Conservation (phyloP, 2,888 invertebrate species). For the Pristionchus fissidentatus region DNA sequence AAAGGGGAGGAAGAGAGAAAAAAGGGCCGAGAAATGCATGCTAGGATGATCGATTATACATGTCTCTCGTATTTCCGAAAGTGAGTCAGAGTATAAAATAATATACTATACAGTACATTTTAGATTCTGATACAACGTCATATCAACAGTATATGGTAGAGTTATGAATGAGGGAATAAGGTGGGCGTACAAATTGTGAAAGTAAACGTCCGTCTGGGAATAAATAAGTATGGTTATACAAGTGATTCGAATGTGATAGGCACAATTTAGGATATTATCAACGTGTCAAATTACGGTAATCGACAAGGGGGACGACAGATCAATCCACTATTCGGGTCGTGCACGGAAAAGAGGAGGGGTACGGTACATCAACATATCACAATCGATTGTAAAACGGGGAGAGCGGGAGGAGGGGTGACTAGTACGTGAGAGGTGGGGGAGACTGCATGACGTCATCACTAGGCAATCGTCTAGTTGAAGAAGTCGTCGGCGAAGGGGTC, state of each 20-base stretch:
- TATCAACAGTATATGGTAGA: constrained; percentile 39
- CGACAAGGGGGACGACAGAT: neutral
- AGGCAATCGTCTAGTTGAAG: constrained; percentile 55
- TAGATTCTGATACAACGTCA: constrained; percentile 27
- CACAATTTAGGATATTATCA: constrained; percentile 22
- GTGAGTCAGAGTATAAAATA: constrained; percentile 13
- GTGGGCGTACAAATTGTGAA: constrained; percentile 23
- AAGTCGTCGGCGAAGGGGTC: constrained; percentile 67
- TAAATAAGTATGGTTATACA: constrained; percentile 42
- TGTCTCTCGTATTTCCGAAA: constrained; percentile 25
- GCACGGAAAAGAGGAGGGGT: neutral
- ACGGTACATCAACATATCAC: constrained; percentile 25
- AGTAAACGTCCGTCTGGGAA: neutral
- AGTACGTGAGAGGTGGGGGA: constrained; percentile 14
- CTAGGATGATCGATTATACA: constrained; percentile 32
- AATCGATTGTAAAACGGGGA: too few relatives aligned
- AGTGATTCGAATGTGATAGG: neutral
- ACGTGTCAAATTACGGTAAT: neutral
- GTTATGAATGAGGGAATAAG: neutral
- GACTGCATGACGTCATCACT: constrained; percentile 16
- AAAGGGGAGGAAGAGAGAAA: neutral
- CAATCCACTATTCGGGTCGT: neutral
- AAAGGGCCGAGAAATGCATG: constrained; percentile 12
- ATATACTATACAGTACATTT: constrained; percentile 34
- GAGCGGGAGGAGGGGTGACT: constrained; percentile 9